phyloP scores from a whole-genome alignment of 2,888 invertebrate species.

The Eupithecia pulchellata region DNA sequence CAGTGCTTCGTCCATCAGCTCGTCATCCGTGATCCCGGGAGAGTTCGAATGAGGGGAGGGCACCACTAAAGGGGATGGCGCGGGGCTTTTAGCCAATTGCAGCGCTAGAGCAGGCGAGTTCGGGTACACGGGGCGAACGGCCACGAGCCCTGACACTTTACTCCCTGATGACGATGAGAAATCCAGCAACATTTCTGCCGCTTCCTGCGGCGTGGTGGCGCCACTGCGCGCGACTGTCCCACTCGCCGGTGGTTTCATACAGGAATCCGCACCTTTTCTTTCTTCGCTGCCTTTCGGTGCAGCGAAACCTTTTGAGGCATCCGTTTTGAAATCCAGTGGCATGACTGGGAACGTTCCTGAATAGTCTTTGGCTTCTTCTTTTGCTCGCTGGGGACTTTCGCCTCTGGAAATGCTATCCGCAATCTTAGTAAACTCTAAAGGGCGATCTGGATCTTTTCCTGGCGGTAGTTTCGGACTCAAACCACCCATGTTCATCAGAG shows the following conservation, averaged over 20 bases:
- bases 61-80: constrained; percentile 88
- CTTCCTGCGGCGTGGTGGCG: constrained; percentile 84
- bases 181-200: constrained; percentile 88
- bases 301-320: constrained; percentile 77
- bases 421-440: constrained; percentile 72
- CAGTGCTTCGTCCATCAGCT: constrained; percentile 95
- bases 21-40: constrained; percentile 94
- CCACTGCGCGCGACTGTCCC: constrained; percentile 75
- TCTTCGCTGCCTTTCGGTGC: constrained; percentile 79
- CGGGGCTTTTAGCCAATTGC: constrained; percentile 91
- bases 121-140: constrained; percentile 85
- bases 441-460: constrained; percentile 66
- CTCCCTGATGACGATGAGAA: constrained; percentile 87
- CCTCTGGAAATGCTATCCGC: constrained; percentile 73
- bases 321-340: constrained; percentile 80
- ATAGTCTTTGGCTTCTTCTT: constrained; percentile 76
- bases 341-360: constrained; percentile 69
- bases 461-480: constrained; percentile 74
- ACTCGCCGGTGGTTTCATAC: constrained; percentile 79
- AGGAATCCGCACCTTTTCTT: constrained; percentile 77
- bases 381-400: constrained; percentile 69
- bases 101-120: constrained; percentile 88
- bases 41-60: constrained; percentile 90
- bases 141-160: constrained; percentile 82
- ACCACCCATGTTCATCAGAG: constrained; percentile 75